Evolutionary conservation across 2,797 vertebrate species (phyloP), one percentile per base, ranked within the genome.

Genomic region (Danio albolineatus): DNA sequence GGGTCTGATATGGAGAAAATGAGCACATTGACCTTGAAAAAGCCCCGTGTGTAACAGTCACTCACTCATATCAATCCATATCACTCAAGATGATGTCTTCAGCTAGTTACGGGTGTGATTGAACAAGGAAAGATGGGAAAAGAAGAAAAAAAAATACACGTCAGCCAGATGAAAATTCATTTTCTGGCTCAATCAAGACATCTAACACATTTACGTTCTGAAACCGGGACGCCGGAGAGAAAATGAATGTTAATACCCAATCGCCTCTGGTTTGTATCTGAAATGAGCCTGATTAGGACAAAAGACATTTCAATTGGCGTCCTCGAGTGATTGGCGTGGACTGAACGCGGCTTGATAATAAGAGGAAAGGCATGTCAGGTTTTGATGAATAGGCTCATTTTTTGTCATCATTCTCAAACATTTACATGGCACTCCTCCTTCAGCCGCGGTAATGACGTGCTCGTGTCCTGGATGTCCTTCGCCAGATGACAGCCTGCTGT

Each of bases 321-420:
- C 41, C 39, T 54, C 43, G 7, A 9, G 65, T 69, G 76, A 69
- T 69, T 78, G 76, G 54, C 54, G 2, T 48, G n/a, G 16, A 43
- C n/a, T 10, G 8, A 73, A 28, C 13, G 7, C 2, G 10, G 14
- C 43, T 38, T 61, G 76, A 39, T 78, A 78, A 78, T 48, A 60
- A 69, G 65, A 8, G 53, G 28, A 60, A 78, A 69, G 64, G 41
- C 17, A 67, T 59, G 64, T 77, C 75, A 67, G 76, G 17, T 67
- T 59, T 39, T 78, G 65, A 78, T 69, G 65, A 78, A 78, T 59
- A 51, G 65, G n/a, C 43, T 69, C 54, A 69, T 78, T 78, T 67
- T 28, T 60, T 36, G 5, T 39, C 64, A 51, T 78, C 54, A 76
- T 76, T 76, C 61, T 66, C 39, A 38, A 67, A 77, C 75, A 67